These are phyloP conservation scores for Drosophila imparisetae DNA, from an alignment of 2,888 invertebrate genomes.

Conservation along the genomic window DNA sequence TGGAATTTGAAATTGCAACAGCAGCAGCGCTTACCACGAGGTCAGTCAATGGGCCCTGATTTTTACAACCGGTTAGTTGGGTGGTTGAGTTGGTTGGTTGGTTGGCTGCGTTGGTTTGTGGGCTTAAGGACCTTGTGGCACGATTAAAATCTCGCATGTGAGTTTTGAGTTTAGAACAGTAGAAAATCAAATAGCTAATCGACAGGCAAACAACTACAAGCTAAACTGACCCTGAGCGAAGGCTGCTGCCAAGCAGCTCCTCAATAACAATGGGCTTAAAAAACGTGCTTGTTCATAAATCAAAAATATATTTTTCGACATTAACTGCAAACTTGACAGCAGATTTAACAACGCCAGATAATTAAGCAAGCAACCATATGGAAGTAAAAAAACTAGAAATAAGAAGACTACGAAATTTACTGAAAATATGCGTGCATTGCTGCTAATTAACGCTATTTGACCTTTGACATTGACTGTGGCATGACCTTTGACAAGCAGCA, in stretches of 20 bases:
- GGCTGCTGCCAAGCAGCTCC: conserved; percentile 18
- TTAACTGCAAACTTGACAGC: conserved; percentile 48
- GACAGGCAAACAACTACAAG: conserved; percentile 20
- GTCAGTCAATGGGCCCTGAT: conserved; percentile 64
- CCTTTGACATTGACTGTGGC: conserved; percentile 66
- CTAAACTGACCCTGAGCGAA: conserved; percentile 46
- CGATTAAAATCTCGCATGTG: conserved; percentile 57
- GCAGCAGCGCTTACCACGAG: conserved; percentile 53
- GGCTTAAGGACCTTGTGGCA: conserved; percentile 58
- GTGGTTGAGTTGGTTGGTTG: neutral
- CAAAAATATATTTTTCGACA: conserved; percentile 51
- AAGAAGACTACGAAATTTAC: conserved; percentile 22
- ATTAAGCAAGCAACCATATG: conserved; percentile 56
- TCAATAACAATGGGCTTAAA: conserved; percentile 14
- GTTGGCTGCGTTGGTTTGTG: neutral
- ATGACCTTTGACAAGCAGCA: conserved; percentile 59
- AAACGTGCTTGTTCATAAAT: conserved; percentile 61
- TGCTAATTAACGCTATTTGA: conserved; percentile 41
- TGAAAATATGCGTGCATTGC: conserved; percentile 37
- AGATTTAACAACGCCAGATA: conserved; percentile 44
- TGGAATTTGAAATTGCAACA: conserved; percentile 28
- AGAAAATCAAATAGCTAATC: conserved; percentile 19
- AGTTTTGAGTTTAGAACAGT: conserved; percentile 31
- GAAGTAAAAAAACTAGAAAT: conserved; percentile 19
- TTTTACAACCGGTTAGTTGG: conserved; percentile 38